Evolutionary conservation across 2,888 invertebrate species (phyloP), one percentile per base, ranked within the genome.

Genomic region (Parthenolecanium corni): DNA sequence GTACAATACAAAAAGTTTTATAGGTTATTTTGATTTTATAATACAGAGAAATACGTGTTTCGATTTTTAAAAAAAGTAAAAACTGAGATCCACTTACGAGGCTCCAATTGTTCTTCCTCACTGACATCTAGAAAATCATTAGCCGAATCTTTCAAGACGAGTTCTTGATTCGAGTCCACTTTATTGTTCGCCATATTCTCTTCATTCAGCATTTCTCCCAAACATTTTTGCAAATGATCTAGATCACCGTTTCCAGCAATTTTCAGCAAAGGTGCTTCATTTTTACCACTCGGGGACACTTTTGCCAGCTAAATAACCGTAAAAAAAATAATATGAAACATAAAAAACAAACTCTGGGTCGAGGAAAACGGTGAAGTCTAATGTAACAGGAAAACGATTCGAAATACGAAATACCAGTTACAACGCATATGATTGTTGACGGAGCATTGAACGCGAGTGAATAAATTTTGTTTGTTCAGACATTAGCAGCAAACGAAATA

Each of bases 201-300:
- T 67, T 70, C 70, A 31, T 67, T 69, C 51, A 70, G 65, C 65
- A 82, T 80, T 73, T 82, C 82, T 42, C 76, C 77, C 71, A 82
- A 76, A 70, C 80, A 78, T 70, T 80, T 78, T 70, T 80, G 77
- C 62, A 82, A 73, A 72, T 83, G 83, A 70, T 79, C 78, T 53
- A 82, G 74, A 72, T 82, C 80, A 47, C 82, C 82, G 69, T 80
- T 80, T 52, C 73, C 77, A 16, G 67, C 67, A 57, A 69, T 69
- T 23, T 69, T 70, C 58, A 70, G 65, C 58, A 68, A 68, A 21
- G 67, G 70, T 63, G 65, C 65, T 20, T 65, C 52, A 31, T 67
- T 67, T 64, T 31, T 58, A 62, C 42, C 14, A 38, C 23, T 65
- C 23, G 9, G 53, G 6, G 62, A 24, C 42, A 52, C 52, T 36